Conservation (phyloP, 2,113 vertebrate species). For the Campylomormyrus tamandua region DNA sequence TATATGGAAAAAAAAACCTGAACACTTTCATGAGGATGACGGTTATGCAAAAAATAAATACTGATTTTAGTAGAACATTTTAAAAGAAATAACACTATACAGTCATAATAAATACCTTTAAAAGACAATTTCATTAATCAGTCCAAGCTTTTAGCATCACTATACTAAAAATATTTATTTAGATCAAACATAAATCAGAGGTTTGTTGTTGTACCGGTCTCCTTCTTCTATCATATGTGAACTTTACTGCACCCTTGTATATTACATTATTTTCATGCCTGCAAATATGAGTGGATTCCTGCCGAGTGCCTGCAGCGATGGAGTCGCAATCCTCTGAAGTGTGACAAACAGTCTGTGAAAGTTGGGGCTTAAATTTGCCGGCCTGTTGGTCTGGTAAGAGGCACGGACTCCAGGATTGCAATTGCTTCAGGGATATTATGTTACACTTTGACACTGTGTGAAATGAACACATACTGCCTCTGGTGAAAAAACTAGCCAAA, state of each 20-base stretch:
- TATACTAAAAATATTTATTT: neutral
- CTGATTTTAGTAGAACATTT: neutral
- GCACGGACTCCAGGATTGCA: neutral
- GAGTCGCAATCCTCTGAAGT: constrained; percentile 9
- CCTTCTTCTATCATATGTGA: neutral
- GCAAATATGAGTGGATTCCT: constrained; percentile 16
- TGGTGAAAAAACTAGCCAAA: neutral
- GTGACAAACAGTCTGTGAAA: constrained; percentile 17
- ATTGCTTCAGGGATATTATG: constrained; percentile 10
- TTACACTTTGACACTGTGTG: constrained; percentile 14
- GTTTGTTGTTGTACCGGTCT: neutral
- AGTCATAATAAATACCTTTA: neutral
- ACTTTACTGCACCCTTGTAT: neutral
- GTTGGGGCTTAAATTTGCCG: neutral
- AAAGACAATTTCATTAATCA: neutral
- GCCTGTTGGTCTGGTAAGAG: constrained; percentile 14
- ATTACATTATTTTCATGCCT: constrained; percentile 4
- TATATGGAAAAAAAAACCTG: neutral
- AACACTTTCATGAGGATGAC: neutral
- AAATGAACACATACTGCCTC: constrained; percentile 10
- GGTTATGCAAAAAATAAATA: neutral
- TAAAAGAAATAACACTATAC: neutral
- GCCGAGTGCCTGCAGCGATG: constrained; percentile 1
- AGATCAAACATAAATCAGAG: neutral
- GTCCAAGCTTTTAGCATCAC: neutral